phyloP scores from a whole-genome alignment of 64 coral and sea anemone species.

The Pocillopora verrucosa region DNA sequence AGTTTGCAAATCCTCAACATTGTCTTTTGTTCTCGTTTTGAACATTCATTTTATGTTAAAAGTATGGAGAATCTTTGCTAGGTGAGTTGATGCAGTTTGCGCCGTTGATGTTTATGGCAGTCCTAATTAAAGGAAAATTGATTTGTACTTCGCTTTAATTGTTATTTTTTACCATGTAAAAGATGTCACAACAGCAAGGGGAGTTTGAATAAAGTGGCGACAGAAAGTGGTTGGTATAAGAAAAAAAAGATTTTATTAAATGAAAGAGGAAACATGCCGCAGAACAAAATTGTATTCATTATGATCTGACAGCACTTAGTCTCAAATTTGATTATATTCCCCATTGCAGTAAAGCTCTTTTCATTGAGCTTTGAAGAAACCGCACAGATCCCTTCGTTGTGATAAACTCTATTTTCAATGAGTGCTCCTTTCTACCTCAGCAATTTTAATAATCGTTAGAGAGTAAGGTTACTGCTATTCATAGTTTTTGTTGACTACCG shows the following conservation, averaged over 20 bases:
- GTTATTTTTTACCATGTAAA: not conserved
- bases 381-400: not conserved
- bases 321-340: not conserved
- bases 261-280: not conserved
- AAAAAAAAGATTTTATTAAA: not conserved
- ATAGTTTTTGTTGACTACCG: too few relatives aligned
- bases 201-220: not conserved
- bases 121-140: constrained; percentile 24
- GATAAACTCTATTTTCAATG: too few relatives aligned
- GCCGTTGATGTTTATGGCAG: constrained; percentile 15
- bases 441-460: too few relatives aligned
- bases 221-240: not conserved
- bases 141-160: constrained; percentile 29
- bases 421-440: too few relatives aligned
- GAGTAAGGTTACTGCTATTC: too few relatives aligned
- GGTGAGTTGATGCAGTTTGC: too few relatives aligned
- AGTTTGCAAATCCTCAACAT: not conserved
- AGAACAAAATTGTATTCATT: not conserved
- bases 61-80: not conserved
- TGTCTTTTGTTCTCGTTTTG: not conserved
- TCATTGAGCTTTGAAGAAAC: constrained; percentile 1
- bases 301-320: not conserved
- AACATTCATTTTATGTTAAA: not conserved
- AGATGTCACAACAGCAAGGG: not conserved
- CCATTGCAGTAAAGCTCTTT: not conserved